phyloP scores from a whole-genome alignment of 92 coral and sea anemone species.

The Heliopora coerulea region DNA sequence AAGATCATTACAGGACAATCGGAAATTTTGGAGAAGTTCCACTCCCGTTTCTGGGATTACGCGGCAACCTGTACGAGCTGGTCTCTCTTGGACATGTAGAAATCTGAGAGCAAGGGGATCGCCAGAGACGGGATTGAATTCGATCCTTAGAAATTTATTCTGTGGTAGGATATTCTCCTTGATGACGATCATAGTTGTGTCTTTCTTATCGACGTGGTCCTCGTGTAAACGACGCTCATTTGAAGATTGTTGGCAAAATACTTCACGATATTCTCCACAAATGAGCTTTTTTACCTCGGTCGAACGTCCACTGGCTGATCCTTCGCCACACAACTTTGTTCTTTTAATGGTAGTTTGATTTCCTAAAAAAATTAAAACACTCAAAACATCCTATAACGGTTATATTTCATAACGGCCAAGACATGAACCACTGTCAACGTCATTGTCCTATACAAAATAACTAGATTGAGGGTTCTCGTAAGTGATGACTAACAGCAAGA shows the following conservation, averaged over 20 bases:
- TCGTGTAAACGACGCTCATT: neutral
- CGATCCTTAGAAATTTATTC: neutral
- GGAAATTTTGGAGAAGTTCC: slow-evolving; percentile 21
- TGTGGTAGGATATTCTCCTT: neutral
- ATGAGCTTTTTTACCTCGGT: neutral
- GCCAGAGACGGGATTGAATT: neutral
- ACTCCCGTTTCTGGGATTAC: slow-evolving; percentile 3
- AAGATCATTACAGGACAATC: neutral
- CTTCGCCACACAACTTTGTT: too few relatives aligned
- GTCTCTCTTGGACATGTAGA: neutral
- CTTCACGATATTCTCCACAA: too few relatives aligned
- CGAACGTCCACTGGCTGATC: neutral
- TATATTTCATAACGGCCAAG: too few relatives aligned
- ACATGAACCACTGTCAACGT: too few relatives aligned
- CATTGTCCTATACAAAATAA: too few relatives aligned
- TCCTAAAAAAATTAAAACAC: too few relatives aligned
- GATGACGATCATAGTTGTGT: neutral
- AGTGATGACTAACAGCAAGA: too few relatives aligned
- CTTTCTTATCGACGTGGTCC: neutral
- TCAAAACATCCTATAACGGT: too few relatives aligned
- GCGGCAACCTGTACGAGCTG: neutral
- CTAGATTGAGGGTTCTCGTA: too few relatives aligned
- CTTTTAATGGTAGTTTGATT: too few relatives aligned
- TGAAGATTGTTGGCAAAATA: neutral
- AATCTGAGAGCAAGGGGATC: slow-evolving; percentile 4